Conservation (phyloP, 2,888 invertebrate species). For the Athalia cordata region DNA sequence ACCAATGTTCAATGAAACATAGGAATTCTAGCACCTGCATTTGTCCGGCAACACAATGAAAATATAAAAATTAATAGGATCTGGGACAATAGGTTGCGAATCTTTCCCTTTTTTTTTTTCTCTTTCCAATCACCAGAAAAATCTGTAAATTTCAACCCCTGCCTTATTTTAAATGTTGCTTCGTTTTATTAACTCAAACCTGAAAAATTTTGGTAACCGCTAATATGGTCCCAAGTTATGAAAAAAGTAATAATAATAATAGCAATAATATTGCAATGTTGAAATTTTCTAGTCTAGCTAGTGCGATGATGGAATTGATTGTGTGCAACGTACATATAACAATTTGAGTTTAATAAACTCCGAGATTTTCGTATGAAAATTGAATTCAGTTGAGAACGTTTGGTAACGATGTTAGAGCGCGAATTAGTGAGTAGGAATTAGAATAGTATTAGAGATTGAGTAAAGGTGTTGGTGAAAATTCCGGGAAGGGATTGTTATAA, state of each 20-base stretch:
- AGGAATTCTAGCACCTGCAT: not conserved
- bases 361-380: not conserved
- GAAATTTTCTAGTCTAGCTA: no score
- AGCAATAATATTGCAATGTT: no score
- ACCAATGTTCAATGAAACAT: not conserved
- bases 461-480: not conserved
- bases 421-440: not conserved
- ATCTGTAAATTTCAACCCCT: no score
- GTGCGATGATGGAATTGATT: not conserved
- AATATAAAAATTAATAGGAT: not conserved
- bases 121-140: not conserved
- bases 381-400: conserved; percentile 20
- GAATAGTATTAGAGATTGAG: not conserved
- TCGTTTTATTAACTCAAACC: no score
- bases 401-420: conserved; percentile 1
- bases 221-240: no score
- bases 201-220: no score
- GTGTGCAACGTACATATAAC: not conserved
- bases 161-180: no score
- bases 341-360: not conserved
- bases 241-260: no score
- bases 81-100: not conserved
- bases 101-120: not conserved
- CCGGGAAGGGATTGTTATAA: no score
- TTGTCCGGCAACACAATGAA: not conserved